Evolutionary conservation across 1,140 invertebrate species (phyloP).

Genomic region (Caenorhabditis latens): DNA sequence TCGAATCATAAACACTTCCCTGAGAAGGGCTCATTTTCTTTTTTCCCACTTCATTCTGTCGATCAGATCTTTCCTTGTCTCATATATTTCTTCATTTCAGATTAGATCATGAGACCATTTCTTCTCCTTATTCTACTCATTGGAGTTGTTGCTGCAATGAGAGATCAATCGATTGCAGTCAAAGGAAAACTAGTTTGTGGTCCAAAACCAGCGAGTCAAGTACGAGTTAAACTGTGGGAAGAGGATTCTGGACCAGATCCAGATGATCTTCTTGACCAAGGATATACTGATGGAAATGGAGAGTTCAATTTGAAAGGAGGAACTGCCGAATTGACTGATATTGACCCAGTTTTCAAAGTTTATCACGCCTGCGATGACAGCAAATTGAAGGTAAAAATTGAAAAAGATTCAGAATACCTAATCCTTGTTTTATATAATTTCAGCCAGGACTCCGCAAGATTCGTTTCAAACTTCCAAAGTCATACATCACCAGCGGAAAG

Average conservation of each 20-base stretch:
- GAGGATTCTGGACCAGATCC: constrained; percentile 72
- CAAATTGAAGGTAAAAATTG: constrained; percentile 5
- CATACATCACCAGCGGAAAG: constrained; percentile 62
- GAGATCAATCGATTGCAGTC: constrained; percentile 57
- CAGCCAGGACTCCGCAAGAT: constrained; percentile 66
- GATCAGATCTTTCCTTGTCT: no score
- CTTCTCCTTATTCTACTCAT: constrained; percentile 44
- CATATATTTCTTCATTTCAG: neutral
- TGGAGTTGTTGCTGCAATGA: constrained; percentile 32
- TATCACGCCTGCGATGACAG: constrained; percentile 68
- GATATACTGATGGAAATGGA: constrained; percentile 67
- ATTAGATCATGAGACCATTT: constrained; percentile 18
- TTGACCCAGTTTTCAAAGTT: constrained; percentile 69
- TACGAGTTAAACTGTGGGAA: constrained; percentile 74
- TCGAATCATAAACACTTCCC: neutral
- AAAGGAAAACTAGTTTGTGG: constrained; percentile 73
- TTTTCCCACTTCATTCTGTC: neutral
- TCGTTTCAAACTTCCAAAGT: constrained; percentile 64
- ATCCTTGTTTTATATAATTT: neutral
- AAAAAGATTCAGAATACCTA: neutral
- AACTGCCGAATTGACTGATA: constrained; percentile 66
- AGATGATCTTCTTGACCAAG: constrained; percentile 67
- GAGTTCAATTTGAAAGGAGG: constrained; percentile 64
- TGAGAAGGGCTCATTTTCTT: neutral
- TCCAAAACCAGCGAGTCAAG: constrained; percentile 71